Conservation (phyloP, 2,113 vertebrate species). For the Grallaria varia region DNA sequence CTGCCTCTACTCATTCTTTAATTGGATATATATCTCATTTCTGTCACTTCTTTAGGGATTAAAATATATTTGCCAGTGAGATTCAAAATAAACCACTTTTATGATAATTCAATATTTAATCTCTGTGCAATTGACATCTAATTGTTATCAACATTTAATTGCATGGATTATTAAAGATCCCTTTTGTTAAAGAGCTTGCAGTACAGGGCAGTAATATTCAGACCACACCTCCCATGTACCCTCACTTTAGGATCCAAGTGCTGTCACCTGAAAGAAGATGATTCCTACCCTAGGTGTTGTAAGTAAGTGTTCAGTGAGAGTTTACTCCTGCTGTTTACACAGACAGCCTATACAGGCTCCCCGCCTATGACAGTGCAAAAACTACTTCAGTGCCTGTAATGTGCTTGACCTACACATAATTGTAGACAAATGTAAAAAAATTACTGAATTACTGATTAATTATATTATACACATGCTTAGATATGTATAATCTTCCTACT, state of each 20-base stretch:
- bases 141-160: neutral
- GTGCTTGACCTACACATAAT: neutral
- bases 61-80: neutral
- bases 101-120: neutral
- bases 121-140: neutral
- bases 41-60: neutral
- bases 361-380: neutral
- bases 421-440: neutral
- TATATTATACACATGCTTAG: neutral
- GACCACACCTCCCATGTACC: fast-evolving
- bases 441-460: neutral
- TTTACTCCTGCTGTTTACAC: neutral
- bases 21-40: neutral
- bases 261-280: neutral
- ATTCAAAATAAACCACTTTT: neutral
- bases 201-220: neutral
- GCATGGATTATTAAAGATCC: neutral
- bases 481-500: neutral
- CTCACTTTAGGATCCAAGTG: neutral
- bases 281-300: neutral
- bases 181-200: neutral
- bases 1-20: neutral
- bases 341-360: neutral
- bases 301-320: neutral
- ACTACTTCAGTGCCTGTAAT: neutral